phyloP scores from a whole-genome alignment of 2,888 invertebrate genomes.

The Disparrhopalites patrizii region DNA sequence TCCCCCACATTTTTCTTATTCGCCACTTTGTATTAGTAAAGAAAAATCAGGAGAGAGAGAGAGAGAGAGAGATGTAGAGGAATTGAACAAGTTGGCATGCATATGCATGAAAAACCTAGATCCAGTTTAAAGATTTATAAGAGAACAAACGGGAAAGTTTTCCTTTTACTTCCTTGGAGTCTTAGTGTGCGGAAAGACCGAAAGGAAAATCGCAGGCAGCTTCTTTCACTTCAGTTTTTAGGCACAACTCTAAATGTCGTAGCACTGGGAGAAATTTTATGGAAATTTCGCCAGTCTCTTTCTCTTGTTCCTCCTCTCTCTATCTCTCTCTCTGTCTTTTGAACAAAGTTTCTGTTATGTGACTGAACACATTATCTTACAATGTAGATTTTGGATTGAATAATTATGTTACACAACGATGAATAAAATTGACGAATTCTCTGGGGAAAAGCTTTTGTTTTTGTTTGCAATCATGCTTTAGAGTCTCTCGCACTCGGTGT shows the following conservation, averaged over 20 bases:
- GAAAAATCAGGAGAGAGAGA: background rate
- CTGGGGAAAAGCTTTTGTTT: background rate
- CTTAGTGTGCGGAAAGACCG: no score
- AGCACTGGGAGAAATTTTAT: no score
- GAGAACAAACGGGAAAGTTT: background rate
- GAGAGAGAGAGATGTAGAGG: background rate
- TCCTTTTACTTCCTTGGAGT: background rate
- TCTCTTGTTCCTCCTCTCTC: no score
- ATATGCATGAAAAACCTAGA: background rate
- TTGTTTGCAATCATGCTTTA: conserved; percentile 2
- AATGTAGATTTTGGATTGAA: background rate
- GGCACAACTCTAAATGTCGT: no score
- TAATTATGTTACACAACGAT: background rate
- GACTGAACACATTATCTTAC: background rate
- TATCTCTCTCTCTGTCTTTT: no score
- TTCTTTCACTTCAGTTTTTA: no score
- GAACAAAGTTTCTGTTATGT: background rate
- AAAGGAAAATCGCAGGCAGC: no score
- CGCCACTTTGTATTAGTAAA: no score
- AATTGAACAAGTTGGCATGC: no score
- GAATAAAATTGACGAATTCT: conserved; percentile 3
- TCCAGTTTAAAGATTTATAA: background rate
- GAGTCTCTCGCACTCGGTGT: no score
- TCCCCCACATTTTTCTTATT: no score
- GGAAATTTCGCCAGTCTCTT: background rate